Evolutionary conservation across 2,888 invertebrate genomes (phyloP), one percentile per base, ranked within the genome.

Genomic region (Axea sp.): DNA sequence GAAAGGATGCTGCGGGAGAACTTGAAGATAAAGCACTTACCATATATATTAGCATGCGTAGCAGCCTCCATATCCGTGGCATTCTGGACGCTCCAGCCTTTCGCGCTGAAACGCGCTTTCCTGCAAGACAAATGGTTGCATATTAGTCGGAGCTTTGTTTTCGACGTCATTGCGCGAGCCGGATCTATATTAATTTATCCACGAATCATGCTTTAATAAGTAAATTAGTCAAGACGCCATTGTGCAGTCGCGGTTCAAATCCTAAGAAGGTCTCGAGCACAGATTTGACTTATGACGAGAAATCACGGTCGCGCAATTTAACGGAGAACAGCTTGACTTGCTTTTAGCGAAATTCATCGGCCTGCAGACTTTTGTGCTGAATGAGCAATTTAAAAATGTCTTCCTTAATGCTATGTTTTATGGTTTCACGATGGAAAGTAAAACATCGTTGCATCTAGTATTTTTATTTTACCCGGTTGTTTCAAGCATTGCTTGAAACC

Each of bases 81-180:
- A 87, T 87, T 84, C 85, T 87, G 86, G 81, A 86, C 83, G 84
- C 84, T 81, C 84, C 85, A 84, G 84, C 86, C 84, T 84, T 84
- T 84, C 85, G 83, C 87, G 86, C 85, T 83, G 82, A 83, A 84
- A 83, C 78, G 80, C 82, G 81, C 78, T 81, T 82, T 77, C 76
- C 82, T 82, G 77, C n/a, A 81, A 81, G 75, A 69, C 67, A 71
- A 73, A 72, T 49, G 53, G 53, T 7, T 26, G 17, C 37, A 22
- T 33, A 59, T 76, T 67, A 74, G 67, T 67, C 19, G 43, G 43
- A 9, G 59, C 59, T 26, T 57, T 62, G 57, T 69, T 49, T 74
- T 73, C 28, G 31, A 41, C 33, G 33, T 28, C 26, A 37, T 15
- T 55, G 45, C 62, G 45, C 68, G 73, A 79, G 68, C 81, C 82